Conservation (phyloP, 2,888 invertebrate genomes). For the Leptopilina drosophilae region DNA sequence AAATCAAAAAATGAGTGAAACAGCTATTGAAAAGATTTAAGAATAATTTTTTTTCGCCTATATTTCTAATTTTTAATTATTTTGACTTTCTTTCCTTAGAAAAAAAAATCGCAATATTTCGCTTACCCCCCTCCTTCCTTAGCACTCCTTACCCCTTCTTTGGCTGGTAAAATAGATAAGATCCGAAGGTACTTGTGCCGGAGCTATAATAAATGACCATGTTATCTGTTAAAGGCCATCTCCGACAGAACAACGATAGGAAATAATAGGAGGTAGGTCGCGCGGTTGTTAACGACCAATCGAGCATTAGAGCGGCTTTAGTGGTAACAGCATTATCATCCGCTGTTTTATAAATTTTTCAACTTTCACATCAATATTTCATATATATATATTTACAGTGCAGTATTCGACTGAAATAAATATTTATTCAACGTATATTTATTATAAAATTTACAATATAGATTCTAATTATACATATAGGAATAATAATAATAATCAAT, state of each 20-base stretch:
- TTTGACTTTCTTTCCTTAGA: too few relatives aligned
- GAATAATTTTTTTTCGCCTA: too few relatives aligned
- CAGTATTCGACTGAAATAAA: too few relatives aligned
- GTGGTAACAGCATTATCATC: conserved; percentile 48
- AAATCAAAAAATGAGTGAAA: too few relatives aligned
- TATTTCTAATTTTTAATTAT: too few relatives aligned
- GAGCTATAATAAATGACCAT: conserved; percentile 49
- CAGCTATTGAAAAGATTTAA: too few relatives aligned
- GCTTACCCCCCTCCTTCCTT: too few relatives aligned
- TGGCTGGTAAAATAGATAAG: not conserved
- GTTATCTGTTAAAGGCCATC: conserved; percentile 58
- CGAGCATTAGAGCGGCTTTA: conserved; percentile 49
- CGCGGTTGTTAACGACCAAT: conserved; percentile 55
- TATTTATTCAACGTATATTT: too few relatives aligned
- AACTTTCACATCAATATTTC: not conserved
- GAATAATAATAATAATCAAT: too few relatives aligned
- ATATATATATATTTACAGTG: not conserved
- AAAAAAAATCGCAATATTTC: too few relatives aligned
- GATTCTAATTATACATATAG: too few relatives aligned
- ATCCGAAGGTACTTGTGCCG: conserved; percentile 33
- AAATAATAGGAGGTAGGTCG: conserved; percentile 51
- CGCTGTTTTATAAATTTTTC: not conserved
- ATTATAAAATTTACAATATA: too few relatives aligned
- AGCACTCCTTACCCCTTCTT: not conserved
- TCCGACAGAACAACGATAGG: conserved; percentile 53